Conservation (phyloP, 2,888 invertebrate genomes). For the Cheilosia soror region DNA sequence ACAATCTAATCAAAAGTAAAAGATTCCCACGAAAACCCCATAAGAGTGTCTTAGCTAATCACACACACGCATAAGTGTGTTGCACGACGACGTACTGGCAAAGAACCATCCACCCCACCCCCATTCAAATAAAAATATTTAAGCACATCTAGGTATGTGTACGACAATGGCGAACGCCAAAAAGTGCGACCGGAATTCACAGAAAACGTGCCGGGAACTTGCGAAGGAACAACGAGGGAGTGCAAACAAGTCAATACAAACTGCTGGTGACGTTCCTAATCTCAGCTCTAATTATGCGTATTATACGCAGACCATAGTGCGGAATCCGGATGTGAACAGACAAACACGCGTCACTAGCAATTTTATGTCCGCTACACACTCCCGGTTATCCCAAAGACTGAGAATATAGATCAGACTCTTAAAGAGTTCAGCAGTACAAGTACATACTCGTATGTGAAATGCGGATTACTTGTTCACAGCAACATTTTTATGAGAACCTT, state of each 20-base stretch:
- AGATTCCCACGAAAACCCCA: conserved; percentile 54
- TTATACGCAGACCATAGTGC: conserved; percentile 21
- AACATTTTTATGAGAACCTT: conserved; percentile 57
- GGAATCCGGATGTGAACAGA: conserved; percentile 37
- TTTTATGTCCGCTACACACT: conserved; percentile 62
- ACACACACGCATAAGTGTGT: not conserved
- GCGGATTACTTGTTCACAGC: conserved; percentile 36
- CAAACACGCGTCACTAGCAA: conserved; percentile 58
- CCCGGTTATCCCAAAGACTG: conserved; percentile 13
- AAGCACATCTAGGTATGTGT: not conserved
- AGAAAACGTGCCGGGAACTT: conserved; percentile 46
- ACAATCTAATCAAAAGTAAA: not conserved
- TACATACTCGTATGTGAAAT: conserved; percentile 24
- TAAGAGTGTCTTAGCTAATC: conserved; percentile 33
- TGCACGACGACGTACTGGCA: not conserved
- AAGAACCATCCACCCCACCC: not conserved
- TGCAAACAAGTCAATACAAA: conserved; percentile 24
- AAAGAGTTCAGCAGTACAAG: conserved; percentile 16
- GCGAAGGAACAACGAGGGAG: not conserved
- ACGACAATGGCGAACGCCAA: conserved; percentile 36
- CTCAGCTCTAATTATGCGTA: conserved; percentile 59
- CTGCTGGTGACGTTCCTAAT: conserved; percentile 51
- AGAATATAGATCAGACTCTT: conserved; percentile 17
- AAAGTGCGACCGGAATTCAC: conserved; percentile 60
- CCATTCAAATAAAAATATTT: conserved; percentile 30